phyloP scores from a whole-genome alignment of 2,797 vertebrate species.

The Apodemus agrarius region DNA sequence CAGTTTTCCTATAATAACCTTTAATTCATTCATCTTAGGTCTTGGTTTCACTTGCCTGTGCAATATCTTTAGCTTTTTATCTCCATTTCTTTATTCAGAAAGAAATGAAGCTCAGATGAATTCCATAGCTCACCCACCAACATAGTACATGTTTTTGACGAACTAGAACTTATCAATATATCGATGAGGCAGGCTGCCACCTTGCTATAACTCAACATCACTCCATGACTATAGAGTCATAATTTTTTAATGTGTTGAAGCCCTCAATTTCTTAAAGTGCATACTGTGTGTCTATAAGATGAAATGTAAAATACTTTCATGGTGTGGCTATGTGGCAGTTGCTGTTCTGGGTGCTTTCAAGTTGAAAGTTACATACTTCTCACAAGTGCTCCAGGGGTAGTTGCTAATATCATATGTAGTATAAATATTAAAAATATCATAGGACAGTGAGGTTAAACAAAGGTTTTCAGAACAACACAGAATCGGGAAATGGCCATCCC shows the following conservation, averaged over 20 bases:
- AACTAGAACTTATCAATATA: neutral
- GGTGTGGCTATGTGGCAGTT: neutral
- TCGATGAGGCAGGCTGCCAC: neutral
- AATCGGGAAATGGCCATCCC: rapidly evolving
- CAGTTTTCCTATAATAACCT: neutral
- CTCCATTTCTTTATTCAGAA: neutral
- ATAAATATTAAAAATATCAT: neutral
- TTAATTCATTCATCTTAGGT: neutral
- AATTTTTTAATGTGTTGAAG: neutral
- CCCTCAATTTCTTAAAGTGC: neutral
- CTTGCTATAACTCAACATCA: neutral
- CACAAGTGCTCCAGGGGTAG: neutral
- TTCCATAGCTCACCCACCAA: neutral
- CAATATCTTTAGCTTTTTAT: neutral
- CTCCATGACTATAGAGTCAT: neutral
- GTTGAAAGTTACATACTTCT: neutral
- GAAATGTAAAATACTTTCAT: neutral
- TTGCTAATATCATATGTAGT: neutral
- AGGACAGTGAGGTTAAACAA: neutral
- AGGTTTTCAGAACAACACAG: neutral
- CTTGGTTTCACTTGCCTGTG: neutral
- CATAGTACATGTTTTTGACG: neutral
- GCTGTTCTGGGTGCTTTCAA: neutral
- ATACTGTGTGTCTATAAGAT: neutral
- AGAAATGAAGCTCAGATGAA: neutral